Evolutionary conservation across 2,888 invertebrate genomes (phyloP), one percentile per base, ranked within the genome.

Genomic region (Subacronicta megacephala): DNA sequence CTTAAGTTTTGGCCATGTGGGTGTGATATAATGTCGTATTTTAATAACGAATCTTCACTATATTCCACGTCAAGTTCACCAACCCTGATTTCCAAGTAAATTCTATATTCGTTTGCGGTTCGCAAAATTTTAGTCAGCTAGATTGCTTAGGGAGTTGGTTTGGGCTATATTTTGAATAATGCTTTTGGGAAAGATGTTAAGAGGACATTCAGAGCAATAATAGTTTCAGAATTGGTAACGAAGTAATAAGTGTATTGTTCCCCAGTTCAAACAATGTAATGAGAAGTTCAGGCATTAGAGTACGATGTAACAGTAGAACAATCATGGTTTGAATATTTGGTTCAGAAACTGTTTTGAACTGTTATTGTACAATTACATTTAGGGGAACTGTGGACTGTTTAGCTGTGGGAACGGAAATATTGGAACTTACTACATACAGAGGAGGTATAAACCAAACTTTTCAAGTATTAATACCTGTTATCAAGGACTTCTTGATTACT

Each of bases 141-240:
- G 63, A 77, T 75, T 75, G 73, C 73, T 77, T 45, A 43, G 76
- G 73, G 68, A 75, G 55, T 56, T 65, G 35, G 46, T 65, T 55
- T 38, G 33, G 18, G 50, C 41, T 33, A 18, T 45, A 41, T 63
- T 62, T 55, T 47, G 59, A 60, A 63, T 68, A 68, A 68, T 56
- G 63, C 60, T 70, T 54, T 44, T 18, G 56, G 38, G 55, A 49
- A 58, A 59, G 47, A 63, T 60, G 44, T 60, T 49, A 33, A 40
- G 36, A 43, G 58, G 47, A 63, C 42, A 15, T 53, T 74, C 58
- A 15, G 37, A 26, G 15, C 37, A 44, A 44, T 67, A 72, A 72
- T 65, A 23, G 43, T 29, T 35, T 12, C 37, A 31, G 50, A 45
- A 71, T 49, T 71, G 59, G 45, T 56, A 47, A 49, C 58, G 18